These are phyloP conservation scores for Julus scanicus DNA, from an alignment of 2,888 invertebrate genomes.

Conservation along the genomic window DNA sequence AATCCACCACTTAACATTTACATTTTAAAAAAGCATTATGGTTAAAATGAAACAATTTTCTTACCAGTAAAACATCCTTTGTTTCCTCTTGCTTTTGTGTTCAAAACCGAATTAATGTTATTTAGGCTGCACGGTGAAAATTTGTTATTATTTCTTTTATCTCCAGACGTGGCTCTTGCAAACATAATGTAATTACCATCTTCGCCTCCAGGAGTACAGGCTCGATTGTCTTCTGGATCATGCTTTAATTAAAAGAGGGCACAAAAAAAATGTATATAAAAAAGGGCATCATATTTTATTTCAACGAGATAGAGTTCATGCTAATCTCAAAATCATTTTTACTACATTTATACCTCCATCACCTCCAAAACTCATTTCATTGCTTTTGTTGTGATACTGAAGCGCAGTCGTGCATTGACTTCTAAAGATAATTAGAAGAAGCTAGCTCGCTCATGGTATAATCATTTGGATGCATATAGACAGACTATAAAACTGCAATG, in stretches of 20 bases:
- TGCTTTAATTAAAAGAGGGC: constrained; percentile 74
- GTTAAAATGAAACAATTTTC: constrained; percentile 44
- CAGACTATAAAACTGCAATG: constrained; percentile 15
- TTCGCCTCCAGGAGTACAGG: constrained; percentile 92
- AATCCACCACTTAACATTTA: neutral
- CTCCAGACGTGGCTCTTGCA: constrained; percentile 97
- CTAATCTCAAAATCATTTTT: constrained; percentile 37
- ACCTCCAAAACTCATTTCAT: constrained; percentile 23
- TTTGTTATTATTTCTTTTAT: constrained; percentile 96
- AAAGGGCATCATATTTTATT: neutral
- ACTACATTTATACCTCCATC: constrained; percentile 16
- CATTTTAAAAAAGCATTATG: neutral
- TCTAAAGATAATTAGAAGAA: constrained; percentile 21
- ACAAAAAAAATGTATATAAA: neutral
- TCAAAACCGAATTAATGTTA: constrained; percentile 91
- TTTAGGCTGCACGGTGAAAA: constrained; percentile 95
- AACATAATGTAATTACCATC: constrained; percentile 99
- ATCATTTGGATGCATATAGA: neutral
- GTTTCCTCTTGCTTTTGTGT: constrained; percentile 87
- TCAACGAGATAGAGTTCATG: constrained; percentile 30
- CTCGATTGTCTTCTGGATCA: constrained; percentile 80
- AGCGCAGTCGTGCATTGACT: neutral
- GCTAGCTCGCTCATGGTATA: neutral
- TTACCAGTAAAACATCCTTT: constrained; percentile 93
- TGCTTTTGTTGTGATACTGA: constrained; percentile 12